Evolutionary conservation across 2,113 vertebrate genomes (phyloP).

Genomic region (Daboia siamensis): DNA sequence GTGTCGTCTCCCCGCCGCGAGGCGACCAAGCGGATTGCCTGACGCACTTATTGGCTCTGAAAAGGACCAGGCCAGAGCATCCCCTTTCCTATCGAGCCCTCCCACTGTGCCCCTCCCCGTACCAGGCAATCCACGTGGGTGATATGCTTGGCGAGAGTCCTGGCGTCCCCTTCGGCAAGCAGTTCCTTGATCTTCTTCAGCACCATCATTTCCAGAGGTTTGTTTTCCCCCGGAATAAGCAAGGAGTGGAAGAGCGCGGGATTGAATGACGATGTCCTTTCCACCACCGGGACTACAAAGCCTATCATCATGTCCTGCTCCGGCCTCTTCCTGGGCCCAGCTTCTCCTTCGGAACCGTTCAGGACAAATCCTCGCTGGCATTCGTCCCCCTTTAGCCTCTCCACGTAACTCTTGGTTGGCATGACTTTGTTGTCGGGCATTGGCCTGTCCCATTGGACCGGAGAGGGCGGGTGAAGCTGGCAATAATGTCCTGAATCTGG

Average conservation of each 20-base stretch:
- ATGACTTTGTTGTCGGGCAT: conserved; percentile 60
- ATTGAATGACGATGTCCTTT: conserved; percentile 84
- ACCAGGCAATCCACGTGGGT: conserved; percentile 94
- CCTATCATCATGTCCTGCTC: conserved; percentile 51
- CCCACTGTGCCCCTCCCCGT: conserved; percentile 16
- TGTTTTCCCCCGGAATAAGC: conserved; percentile 90
- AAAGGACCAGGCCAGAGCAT: background rate
- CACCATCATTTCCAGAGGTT: conserved; percentile 91
- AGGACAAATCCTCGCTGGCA: conserved; percentile 60
- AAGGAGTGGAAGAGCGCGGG: conserved; percentile 81
- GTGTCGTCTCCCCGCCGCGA: background rate
- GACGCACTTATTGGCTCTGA: background rate
- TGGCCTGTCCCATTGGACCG: conserved; percentile 59
- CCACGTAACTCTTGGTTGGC: conserved; percentile 84
- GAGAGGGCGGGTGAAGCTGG: conserved; percentile 80
- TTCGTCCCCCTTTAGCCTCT: conserved; percentile 84
- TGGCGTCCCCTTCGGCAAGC: conserved; percentile 87
- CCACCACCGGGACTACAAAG: conserved; percentile 77
- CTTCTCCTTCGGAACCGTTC: conserved; percentile 65
- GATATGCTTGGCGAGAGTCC: conserved; percentile 88
- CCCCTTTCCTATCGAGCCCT: background rate
- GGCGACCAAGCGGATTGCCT: background rate
- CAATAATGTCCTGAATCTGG: conserved; percentile 84
- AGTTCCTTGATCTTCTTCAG: conserved; percentile 95
- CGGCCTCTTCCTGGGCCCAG: conserved; percentile 56